Evolutionary conservation across 2,888 invertebrate genomes (phyloP), one percentile per base, ranked within the genome.

Genomic region (Pediacus dermestoides): DNA sequence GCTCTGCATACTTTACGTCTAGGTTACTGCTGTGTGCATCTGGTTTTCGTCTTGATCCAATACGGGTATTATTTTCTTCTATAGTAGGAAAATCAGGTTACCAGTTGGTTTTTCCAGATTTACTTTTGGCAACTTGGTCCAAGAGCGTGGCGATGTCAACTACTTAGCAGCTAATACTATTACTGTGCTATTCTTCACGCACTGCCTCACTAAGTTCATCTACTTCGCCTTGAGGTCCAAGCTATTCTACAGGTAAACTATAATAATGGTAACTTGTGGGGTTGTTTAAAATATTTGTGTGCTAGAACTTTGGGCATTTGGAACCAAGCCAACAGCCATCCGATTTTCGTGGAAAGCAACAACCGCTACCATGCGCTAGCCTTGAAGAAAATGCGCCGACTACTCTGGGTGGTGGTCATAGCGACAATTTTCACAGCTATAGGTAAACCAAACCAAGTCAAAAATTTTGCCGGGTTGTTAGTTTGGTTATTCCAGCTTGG

Each of bases 281-380:
- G n/a, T n/a, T n/a, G n/a, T n/a, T 36, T 26, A 8, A n/a, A 14
- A 23, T 23, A 33, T 21, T 25, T 43, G 22, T 43, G 39, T 37
- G 49, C 12, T 53, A 81, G 88, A 58, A 86, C 87, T 0, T 66
- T 88, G 23, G 83, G 81, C 16, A 80, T 86, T 44, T 90, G 89
- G 89, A 89, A 89, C 64, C 85, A 87, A 67, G 79, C 84, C 0
- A 88, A 88, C 66, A 81, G 83, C 35, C 88, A 90, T 68, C 88
- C 89, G 0, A 65, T 90, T 23, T 90, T 90, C 64, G 81, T 85
- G 30, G 89, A 89, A 64, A 88, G 88, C 0, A 85, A 88, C 60
- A 70, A 70, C 46, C 53, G 71, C 11, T 88, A 84, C 64, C 85
- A 87, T 60, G 80, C 83, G 23, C 74, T 85, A 21, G 74, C 88